Base-by-base conservation (phyloP, 2,113 vertebrate species). In the sheep (Ovis aries) region DNA sequence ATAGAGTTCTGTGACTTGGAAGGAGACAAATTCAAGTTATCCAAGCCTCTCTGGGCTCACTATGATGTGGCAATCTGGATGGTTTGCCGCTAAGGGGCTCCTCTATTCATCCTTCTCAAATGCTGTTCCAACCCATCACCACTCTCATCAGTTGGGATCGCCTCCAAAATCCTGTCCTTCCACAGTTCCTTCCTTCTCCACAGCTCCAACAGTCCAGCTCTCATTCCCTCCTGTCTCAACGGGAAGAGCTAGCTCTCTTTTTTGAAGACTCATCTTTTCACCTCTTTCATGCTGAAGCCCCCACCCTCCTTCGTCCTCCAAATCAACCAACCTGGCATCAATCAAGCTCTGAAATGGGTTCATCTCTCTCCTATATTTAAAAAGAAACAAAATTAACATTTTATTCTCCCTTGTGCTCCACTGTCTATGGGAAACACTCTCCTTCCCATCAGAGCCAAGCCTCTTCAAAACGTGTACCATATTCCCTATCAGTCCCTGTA, bases 361-460 rank as follows among this genome's bases (percentile, higher is more conserved):
- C 57, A 48, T 57, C 43, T 53, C 17, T 83, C 31, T 90, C 83
- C 62, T 96, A 9, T 86, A 95, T 57, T 96, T 90, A 96, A 97
- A 96, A 88, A 11, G 77, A 86, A 94, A 91, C 29, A 88, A 95
- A 97, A 98, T 55, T 52, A 85, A 87, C 74, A 77, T 90, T 52
- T 94, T 53, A 7, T 94, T 55, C 31, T 82, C 40, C 45, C 50
- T 8, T 71, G 33, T 55, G 12, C 40, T 33, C 40, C 94, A 71
- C 50, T 55, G 27, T 36, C 60, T 91, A 81, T 71, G 55, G 84
- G 88, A 91, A 80, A 94, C 5, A 33, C 23, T 81, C 53, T 80
- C 95, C 4, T 96, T 95, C 43, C 78, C 52, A 64, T 71, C 27
- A 87, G 7, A 92, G 62, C 31, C 80, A 92, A 93, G 59, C 40